Evolutionary conservation across 1,140 invertebrate genomes (phyloP), one percentile per base, ranked within the genome.

Genomic region (Drosophila mojavensis): DNA sequence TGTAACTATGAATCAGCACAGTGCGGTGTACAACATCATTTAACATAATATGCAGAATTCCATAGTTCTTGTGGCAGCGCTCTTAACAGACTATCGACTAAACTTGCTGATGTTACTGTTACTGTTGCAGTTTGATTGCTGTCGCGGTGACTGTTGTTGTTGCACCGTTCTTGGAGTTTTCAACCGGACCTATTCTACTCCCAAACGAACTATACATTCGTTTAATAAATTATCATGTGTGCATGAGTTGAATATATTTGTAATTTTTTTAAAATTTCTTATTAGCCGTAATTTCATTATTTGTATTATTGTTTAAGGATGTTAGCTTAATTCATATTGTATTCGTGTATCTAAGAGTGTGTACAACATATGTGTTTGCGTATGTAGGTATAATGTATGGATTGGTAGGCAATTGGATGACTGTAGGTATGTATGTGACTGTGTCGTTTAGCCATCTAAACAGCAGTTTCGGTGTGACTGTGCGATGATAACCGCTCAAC

Each of bases 391-490:
- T 33, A 20, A 2, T 53, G 39, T 59, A 45, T 39, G 28, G 15
- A 17, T 54, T 33, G 28, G 28, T 56, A 33, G 28, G 28, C n/a
- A 47, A 13, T 17, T 41, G 36, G n/a, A 36, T 55, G 30, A 36
- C 7, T 55, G 15, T 30, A 5, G 28, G 39, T 5, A 33, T 26
- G 54, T 13, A n/a, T 48, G 47, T 24, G 9, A 36, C 28, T 33
- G 51, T 60, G 6, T 17, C 39, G 20, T 5, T 28, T 58, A 17
- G 28, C 28, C 30, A 11, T 73, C 94, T 97, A 97, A 91, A 97
- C 97, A 86, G 97, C 97, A 77, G 97, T 98, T 94, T 98, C 97
- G 79, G 97, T 98, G 93, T 98, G 97, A 94, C 96, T 97, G 94
- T 97, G 96, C 81, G 96, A 97, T 82, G 97, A 97, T 73, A 98